Conservation (phyloP, 2,797 vertebrate species). For the Sebastes cheni region DNA sequence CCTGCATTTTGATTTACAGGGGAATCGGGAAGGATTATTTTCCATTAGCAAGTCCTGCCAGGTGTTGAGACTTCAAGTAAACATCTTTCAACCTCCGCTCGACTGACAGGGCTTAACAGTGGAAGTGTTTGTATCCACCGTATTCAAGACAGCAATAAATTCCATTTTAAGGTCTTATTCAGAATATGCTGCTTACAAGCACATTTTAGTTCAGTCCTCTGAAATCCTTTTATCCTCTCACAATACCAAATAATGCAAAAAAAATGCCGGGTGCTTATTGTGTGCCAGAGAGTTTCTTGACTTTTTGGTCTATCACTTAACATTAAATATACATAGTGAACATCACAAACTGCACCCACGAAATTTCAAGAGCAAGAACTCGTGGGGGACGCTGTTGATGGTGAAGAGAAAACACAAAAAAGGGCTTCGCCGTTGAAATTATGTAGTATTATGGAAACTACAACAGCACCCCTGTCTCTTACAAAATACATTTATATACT, state of each 20-base stretch:
- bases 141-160: neutral
- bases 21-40: conserved; percentile 49
- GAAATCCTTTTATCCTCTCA: neutral
- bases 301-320: neutral
- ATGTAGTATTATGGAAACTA: neutral
- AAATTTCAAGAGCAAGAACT: neutral
- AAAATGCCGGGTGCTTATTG: no score
- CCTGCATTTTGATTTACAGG: conserved; percentile 39
- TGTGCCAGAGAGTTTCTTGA: neutral
- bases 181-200: neutral
- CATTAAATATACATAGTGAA: neutral
- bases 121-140: conserved; percentile 4
- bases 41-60: conserved; percentile 45
- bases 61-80: conserved; percentile 53
- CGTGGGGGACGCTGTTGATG: neutral
- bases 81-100: conserved; percentile 33
- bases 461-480: neutral
- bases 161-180: conserved; percentile 10
- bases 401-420: neutral
- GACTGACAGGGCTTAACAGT: conserved; percentile 28
- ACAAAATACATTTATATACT: neutral
- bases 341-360: neutral
- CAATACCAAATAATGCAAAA: neutral
- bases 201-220: conserved; percentile 8
- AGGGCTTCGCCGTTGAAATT: neutral